Percentiles rank a stretch among this genome's conserved stretches.
Conservation (phyloP, 2,113 vertebrate species). For the Oenanthe oenanthe region DNA sequence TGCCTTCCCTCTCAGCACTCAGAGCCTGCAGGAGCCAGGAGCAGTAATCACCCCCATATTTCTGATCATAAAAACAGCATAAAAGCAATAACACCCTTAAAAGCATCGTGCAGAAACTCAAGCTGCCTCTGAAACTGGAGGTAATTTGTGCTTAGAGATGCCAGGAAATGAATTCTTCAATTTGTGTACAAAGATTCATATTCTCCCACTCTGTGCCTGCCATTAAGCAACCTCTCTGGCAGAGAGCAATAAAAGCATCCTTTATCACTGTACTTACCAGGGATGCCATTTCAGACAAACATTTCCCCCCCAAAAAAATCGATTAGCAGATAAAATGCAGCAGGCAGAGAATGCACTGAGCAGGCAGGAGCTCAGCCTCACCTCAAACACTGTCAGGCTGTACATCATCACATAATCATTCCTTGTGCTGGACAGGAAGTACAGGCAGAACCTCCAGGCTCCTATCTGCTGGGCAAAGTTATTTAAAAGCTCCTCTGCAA, state of each 20-base stretch:
- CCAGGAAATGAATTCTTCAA: conserved; percentile 49
- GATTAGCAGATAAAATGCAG: not conserved
- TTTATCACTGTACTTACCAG: not conserved
- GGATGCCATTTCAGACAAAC: not conserved
- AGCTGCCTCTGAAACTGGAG: not conserved
- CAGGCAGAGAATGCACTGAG: not conserved
- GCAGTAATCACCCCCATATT: not conserved
- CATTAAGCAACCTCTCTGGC: conserved; percentile 32
- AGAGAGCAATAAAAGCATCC: conserved; percentile 37
- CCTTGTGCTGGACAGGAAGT: conserved; percentile 95
- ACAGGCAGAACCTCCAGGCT: conserved; percentile 97
- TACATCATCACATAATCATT: conserved; percentile 99
- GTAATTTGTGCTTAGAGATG: conserved; percentile 10
- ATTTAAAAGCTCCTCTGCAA: conserved; percentile 95
- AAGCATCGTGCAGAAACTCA: conserved; percentile 15
- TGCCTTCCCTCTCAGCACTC: not conserved
- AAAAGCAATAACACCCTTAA: conserved; percentile 24
- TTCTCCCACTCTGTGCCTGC: conserved; percentile 4
- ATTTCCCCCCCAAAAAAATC: not conserved
- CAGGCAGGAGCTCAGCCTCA: conserved; percentile 69
- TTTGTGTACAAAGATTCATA: conserved; percentile 26
- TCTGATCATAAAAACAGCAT: not conserved
- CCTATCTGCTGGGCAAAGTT: conserved; percentile 98
- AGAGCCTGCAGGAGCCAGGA: not conserved
- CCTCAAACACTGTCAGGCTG: conserved; percentile 99